Evolutionary conservation across 53 echinoderm and acorn worm genomes (phyloP).

Genomic region (Zoroaster sp.): DNA sequence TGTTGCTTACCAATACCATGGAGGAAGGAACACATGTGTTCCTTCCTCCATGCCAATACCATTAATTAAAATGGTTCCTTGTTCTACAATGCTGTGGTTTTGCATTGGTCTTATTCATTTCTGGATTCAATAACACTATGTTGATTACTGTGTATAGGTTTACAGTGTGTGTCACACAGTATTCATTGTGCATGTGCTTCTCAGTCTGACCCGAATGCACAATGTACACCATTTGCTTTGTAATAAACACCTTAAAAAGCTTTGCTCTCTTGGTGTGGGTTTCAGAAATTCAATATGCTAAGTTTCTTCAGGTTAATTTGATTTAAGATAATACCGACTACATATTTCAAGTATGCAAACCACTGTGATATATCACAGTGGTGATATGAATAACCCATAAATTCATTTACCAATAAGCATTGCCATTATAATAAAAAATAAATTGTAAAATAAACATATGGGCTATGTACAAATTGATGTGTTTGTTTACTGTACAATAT

Average conservation of each 20-base stretch:
- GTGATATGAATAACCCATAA: too few relatives aligned
- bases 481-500: too few relatives aligned
- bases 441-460: too few relatives aligned
- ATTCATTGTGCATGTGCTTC: neutral
- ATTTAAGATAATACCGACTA: neutral
- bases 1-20: neutral
- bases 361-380: too few relatives aligned
- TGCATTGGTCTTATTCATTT: too few relatives aligned
- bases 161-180: neutral
- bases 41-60: too few relatives aligned
- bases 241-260: slow-evolving; percentile 4
- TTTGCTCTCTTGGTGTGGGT: neutral
- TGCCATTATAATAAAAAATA: too few relatives aligned
- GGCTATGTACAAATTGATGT: too few relatives aligned
- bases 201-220: slow-evolving; percentile 9
- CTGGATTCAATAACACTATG: neutral
- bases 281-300: slow-evolving; percentile 1
- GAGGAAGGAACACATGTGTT: too few relatives aligned
- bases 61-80: too few relatives aligned
- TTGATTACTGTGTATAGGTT: neutral
- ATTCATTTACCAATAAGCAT: too few relatives aligned
- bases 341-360: slow-evolving; percentile 30
- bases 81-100: too few relatives aligned
- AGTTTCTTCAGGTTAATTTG: slow-evolving; percentile 44
- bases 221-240: slow-evolving; percentile 23